Evolutionary conservation across 2,113 vertebrate species (phyloP).

Genomic region (Poeciliopsis prolifica): DNA sequence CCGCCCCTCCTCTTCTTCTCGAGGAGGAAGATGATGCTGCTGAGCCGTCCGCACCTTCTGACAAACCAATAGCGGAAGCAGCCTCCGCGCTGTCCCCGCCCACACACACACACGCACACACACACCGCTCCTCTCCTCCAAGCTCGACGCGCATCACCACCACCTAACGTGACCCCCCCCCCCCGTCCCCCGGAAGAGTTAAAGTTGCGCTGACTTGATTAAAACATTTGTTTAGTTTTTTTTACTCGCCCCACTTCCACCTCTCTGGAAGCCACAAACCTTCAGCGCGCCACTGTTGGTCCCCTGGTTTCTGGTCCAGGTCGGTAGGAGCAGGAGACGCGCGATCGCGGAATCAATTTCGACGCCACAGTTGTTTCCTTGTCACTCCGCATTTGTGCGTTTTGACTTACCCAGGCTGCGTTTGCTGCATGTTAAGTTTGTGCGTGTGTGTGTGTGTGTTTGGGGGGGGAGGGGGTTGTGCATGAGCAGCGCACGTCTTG

Average conservation of each 20-base stretch:
- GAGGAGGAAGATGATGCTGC: conserved; percentile 44
- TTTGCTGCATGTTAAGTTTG: not conserved
- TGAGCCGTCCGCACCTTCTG: conserved; percentile 30
- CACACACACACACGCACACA: conserved; percentile 10
- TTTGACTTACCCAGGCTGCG: conserved; percentile 17
- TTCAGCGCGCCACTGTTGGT: conserved; percentile 2
- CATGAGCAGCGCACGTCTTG: conserved; percentile 27
- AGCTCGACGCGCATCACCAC: not conserved
- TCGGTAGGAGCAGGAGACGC: not conserved
- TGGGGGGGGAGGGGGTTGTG: not conserved
- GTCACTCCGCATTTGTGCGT: conserved; percentile 51
- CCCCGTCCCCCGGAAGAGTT: not conserved
- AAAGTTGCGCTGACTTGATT: conserved; percentile 2
- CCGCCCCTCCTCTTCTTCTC: not conserved
- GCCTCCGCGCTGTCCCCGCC: conserved; percentile 57
- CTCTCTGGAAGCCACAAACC: not conserved
- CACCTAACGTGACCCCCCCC: not conserved
- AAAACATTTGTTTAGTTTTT: no score
- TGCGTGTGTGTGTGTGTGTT: no score
- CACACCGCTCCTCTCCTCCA: conserved; percentile 4
- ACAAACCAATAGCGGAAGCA: conserved; percentile 31
- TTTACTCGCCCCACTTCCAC: no score
- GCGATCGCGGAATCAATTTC: conserved; percentile 37
- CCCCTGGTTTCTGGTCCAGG: conserved; percentile 2
- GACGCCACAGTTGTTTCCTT: conserved; percentile 59